Conservation (phyloP, 2,888 invertebrate species). For the Ceramica pisi region DNA sequence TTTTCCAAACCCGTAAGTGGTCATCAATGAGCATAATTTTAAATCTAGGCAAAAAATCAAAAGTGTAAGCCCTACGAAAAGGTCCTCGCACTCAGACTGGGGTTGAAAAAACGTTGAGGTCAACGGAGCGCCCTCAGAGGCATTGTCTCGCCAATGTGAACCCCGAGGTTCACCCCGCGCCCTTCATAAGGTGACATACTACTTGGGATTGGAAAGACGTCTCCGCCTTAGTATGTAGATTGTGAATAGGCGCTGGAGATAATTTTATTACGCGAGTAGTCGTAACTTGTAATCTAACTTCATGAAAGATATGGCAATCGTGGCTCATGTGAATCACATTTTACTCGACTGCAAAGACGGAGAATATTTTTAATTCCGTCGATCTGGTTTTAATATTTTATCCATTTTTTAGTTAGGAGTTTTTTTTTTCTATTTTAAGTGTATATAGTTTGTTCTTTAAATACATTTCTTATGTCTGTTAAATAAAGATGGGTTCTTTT, state of each 20-base stretch:
- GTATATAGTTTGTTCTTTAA: too few species aligned
- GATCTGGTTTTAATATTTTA: background rate
- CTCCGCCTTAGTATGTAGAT: conserved; percentile 27
- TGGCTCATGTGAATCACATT: background rate
- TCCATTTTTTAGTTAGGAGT: too few species aligned
- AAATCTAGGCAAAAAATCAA: too few species aligned
- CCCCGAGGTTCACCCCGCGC: conserved; percentile 65
- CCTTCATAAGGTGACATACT: conserved; percentile 71
- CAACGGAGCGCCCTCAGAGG: conserved; percentile 70
- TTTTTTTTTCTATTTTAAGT: too few species aligned
- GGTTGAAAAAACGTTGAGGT: conserved; percentile 74
- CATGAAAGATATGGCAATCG: background rate
- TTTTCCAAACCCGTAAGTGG: too few species aligned
- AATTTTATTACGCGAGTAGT: conserved; percentile 1
- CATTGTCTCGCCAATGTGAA: conserved; percentile 76
- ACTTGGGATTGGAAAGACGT: conserved; percentile 31
- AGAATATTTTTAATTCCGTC: too few species aligned
- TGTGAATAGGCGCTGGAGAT: conserved; percentile 18
- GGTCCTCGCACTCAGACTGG: conserved; percentile 63
- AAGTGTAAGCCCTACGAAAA: conserved; percentile 58
- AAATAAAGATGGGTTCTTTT: too few species aligned
- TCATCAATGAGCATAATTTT: background rate
- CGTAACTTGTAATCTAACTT: conserved; percentile 9
- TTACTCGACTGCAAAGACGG: background rate
- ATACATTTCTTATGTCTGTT: too few species aligned